These are phyloP conservation scores for Ciconia boyciana DNA, from an alignment of 2,113 vertebrate genomes.

Conservation along the genomic window DNA sequence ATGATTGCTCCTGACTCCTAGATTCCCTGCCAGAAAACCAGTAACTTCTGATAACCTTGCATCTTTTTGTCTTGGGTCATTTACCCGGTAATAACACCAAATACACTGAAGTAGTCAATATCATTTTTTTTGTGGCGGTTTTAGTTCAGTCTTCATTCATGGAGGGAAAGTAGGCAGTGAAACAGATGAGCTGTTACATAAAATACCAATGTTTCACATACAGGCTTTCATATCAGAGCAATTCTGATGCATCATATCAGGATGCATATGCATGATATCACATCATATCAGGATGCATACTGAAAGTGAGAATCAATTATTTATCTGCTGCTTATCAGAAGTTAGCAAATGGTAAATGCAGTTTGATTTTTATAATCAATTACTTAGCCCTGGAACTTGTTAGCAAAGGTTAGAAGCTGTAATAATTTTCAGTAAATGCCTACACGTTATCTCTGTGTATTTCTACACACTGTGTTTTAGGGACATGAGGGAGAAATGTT, in stretches of 20 bases:
- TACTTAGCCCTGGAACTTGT: slow-evolving; percentile 15
- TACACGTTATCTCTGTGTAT: neutral
- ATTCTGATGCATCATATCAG: neutral
- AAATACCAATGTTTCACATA: neutral
- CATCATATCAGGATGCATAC: neutral
- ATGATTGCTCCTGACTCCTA: neutral
- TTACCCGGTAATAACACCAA: neutral
- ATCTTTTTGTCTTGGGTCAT: neutral
- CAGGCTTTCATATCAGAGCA: neutral
- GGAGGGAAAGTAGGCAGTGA: neutral
- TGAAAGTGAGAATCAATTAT: slow-evolving; percentile 15
- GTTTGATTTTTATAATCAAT: slow-evolving; percentile 37
- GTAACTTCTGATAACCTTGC: neutral
- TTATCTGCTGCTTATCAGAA: slow-evolving; percentile 18
- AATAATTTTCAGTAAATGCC: slow-evolving; percentile 27
- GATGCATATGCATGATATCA: no score
- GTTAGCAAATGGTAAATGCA: slow-evolving; percentile 20
- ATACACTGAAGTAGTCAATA: neutral
- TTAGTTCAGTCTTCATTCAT: neutral
- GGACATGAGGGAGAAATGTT: neutral
- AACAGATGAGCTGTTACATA: neutral
- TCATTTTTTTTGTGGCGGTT: neutral
- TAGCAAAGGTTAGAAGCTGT: slow-evolving; percentile 22
- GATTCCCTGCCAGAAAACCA: neutral
- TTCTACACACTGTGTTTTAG: neutral